Evolutionary conservation across 2,113 vertebrate species (phyloP).

Genomic region (Spilogale gracilis): DNA sequence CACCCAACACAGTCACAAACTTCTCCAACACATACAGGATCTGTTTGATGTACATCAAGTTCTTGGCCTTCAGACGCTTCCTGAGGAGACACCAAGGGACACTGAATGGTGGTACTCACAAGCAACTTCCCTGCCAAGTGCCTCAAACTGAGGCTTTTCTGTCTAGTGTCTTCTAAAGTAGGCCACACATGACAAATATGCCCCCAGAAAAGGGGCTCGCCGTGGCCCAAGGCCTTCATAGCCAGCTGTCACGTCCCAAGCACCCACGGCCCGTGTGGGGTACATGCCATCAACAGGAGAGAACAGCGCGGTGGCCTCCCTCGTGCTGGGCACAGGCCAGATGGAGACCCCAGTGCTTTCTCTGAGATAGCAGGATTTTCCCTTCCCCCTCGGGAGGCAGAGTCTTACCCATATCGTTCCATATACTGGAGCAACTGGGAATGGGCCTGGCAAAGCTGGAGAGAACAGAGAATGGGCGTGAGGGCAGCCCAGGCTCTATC

Average conservation of each 20-base stretch:
- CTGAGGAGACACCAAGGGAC: constrained; percentile 81
- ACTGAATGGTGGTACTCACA: not conserved
- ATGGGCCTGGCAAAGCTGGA: constrained; percentile 93
- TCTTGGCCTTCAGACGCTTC: constrained; percentile 96
- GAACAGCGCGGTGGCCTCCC: fast-evolving
- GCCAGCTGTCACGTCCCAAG: not conserved
- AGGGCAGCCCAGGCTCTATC: not conserved
- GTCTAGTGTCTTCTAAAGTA: not conserved
- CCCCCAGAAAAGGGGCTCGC: not conserved
- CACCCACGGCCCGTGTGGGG: fast-evolving
- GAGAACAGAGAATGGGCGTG: constrained; percentile 35
- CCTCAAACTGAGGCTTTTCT: not conserved
- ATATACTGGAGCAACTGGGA: constrained; percentile 76
- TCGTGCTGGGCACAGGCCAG: fast-evolving
- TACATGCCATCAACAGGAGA: not conserved
- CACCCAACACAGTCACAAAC: constrained; percentile 93
- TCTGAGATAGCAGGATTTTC: not conserved
- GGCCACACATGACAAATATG: not conserved
- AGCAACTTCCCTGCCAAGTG: fast-evolving
- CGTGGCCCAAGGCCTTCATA: not conserved
- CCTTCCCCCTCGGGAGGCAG: fast-evolving
- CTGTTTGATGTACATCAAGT: constrained; percentile 99
- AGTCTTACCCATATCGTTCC: constrained; percentile 94
- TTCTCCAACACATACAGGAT: constrained; percentile 95
- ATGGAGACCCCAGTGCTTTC: fast-evolving